These are phyloP conservation scores for Hippocampus abdominalis DNA, from an alignment of 2,113 vertebrate species.

Conservation along the genomic window DNA sequence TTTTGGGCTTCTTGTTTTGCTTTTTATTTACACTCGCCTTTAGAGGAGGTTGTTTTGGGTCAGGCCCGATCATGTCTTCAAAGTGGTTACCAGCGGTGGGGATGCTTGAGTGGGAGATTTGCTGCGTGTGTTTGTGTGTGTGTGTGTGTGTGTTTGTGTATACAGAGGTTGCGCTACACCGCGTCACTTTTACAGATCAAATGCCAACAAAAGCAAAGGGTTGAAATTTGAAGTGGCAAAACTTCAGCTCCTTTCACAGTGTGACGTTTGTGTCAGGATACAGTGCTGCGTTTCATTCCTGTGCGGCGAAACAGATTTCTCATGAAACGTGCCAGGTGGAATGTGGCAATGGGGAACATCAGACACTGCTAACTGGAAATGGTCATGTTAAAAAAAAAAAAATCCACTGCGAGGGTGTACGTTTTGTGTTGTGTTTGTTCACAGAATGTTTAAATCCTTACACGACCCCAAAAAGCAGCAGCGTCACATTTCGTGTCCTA, in stretches of 20 bases:
- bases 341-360: conserved; percentile 26
- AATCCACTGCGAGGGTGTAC: neutral
- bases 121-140: conserved; percentile 41
- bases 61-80: conserved; percentile 51
- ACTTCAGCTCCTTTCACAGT: conserved; percentile 55
- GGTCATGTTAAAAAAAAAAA: conserved; percentile 12
- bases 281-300: conserved; percentile 56
- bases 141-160: conserved; percentile 43
- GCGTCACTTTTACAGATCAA: conserved; percentile 60
- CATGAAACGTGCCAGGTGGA: conserved; percentile 37
- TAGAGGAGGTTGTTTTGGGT: conserved; percentile 50
- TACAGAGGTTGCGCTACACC: conserved; percentile 52
- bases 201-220: conserved; percentile 69
- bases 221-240: conserved; percentile 68
- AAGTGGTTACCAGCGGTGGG: conserved; percentile 47
- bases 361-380: conserved; percentile 18
- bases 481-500: too few relatives aligned
- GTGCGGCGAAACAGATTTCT: conserved; percentile 46
- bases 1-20: conserved; percentile 32
- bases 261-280: conserved; percentile 60
- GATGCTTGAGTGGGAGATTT: conserved; percentile 40
- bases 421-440: conserved; percentile 4
- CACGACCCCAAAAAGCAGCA: too few relatives aligned
- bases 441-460: too few relatives aligned
- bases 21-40: conserved; percentile 44